phyloP scores from a whole-genome alignment of 2,797 vertebrate species.

The Heterohyrax brucei region DNA sequence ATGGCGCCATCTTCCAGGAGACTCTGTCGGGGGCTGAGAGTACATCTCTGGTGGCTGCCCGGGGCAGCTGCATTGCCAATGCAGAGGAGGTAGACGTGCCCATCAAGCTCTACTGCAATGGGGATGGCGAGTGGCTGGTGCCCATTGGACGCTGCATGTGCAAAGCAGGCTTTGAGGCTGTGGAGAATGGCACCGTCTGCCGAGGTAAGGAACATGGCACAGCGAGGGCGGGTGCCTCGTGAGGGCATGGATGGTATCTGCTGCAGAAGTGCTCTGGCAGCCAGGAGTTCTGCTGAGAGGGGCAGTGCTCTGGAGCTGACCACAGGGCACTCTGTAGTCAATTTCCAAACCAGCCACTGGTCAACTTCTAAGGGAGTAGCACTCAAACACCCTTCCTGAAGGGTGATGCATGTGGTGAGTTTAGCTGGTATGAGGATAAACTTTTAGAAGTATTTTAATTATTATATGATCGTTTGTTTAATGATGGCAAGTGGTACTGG shows the following conservation, averaged over 20 bases:
- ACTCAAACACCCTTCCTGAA: neutral
- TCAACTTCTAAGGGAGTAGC: neutral
- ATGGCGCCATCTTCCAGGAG: slow-evolving; percentile 96
- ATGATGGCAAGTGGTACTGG: neutral
- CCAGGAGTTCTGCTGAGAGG: neutral
- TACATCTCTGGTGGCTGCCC: slow-evolving; percentile 96
- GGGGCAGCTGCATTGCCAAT: slow-evolving; percentile 95
- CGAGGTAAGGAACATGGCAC: slow-evolving; percentile 91
- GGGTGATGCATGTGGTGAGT: neutral
- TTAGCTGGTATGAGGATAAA: neutral
- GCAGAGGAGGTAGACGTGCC: slow-evolving; percentile 98
- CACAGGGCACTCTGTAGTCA: rapidly evolving
- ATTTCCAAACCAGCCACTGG: neutral
- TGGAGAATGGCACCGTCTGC: slow-evolving; percentile 95
- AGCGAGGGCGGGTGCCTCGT: rapidly evolving
- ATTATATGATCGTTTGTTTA: neutral
- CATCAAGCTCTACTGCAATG: slow-evolving; percentile 98
- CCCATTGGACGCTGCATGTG: slow-evolving; percentile 98
- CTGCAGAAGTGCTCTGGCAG: neutral
- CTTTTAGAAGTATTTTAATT: neutral
- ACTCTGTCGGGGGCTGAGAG: slow-evolving; percentile 97
- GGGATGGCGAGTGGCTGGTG: slow-evolving; percentile 98
- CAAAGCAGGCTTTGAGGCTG: slow-evolving; percentile 94
- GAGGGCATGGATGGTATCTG: rapidly evolving
- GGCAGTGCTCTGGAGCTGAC: neutral